Evolutionary conservation across 1,140 invertebrate species (phyloP), one percentile per base, ranked within the genome.

Genomic region (Leptinotarsa defecta): DNA sequence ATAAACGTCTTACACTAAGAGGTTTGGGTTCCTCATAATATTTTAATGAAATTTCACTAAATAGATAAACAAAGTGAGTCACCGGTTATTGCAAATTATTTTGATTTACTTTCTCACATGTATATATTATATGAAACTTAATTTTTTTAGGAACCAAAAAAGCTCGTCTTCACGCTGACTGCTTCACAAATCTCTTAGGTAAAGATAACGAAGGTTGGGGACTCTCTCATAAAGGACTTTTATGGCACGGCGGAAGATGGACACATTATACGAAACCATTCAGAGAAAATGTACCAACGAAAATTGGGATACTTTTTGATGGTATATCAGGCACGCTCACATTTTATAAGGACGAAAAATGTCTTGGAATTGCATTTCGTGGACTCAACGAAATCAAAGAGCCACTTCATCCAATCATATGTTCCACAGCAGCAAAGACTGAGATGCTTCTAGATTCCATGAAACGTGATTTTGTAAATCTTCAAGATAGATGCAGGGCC

Each of bases 361-460:
- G 87, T 83, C 86, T 94, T 43, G 92, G 89, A 4, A 85, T 90
- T 0, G 89, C 89, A 0, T 90, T 90, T 77, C 83, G 86, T 20
- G 88, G 87, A 27, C 77, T 90, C n/a, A 84, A 90, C 75, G 86
- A 88, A 81, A 84, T 90, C n/a, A 85, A 86, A 48, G 90, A 92
- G 73, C 88, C 90, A 8, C 85, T 94, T 0, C 94, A 90, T 84
- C 93, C 93, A 4, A 89, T 92, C 49, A 87, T 93, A 3, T 90
- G 90, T 77, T 93, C 92, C 3, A 94, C 93, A 0, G 92, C 92
- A 0, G 92, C 92, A 20, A 94, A 93, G 84, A 94, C 92, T 4
- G 90, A 92, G 85, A 93, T 94, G 90, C 63, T 78, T 27, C 88
- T 89, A 0, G 86, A 86, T 15, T 81, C 84, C 5, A 88, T 89